phyloP scores from a whole-genome alignment of 35 echinoderm and acorn worm genomes.

The Ptychodera flava region DNA sequence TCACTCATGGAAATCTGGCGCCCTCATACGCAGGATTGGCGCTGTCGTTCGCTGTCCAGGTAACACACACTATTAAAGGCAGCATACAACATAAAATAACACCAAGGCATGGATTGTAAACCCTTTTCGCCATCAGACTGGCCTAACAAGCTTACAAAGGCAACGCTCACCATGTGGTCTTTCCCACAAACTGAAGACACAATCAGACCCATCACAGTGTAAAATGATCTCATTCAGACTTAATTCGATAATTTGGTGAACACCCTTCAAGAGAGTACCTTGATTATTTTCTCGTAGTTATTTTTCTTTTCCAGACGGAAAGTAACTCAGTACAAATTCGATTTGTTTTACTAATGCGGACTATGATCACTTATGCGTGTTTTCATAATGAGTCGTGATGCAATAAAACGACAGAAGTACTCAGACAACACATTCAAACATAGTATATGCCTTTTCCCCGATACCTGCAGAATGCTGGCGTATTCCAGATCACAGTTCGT shows the following conservation, averaged over 20 bases:
- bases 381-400: too few species aligned
- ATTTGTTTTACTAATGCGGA: too few species aligned
- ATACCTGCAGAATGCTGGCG: slow-evolving; percentile 55
- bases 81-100: neutral
- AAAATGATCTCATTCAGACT: neutral
- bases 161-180: neutral
- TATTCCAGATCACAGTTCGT: slow-evolving; percentile 77
- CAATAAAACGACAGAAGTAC: too few species aligned
- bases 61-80: slow-evolving; percentile 17
- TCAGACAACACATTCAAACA: too few species aligned
- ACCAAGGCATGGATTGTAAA: neutral
- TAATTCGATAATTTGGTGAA: too few species aligned
- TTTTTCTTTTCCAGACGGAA: too few species aligned
- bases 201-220: neutral
- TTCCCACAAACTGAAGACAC: neutral
- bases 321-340: too few species aligned
- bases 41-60: slow-evolving; percentile 87
- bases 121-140: neutral
- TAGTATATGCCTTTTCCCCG: too few species aligned
- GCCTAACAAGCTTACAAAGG: neutral
- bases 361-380: too few species aligned
- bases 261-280: too few species aligned
- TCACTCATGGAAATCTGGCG: slow-evolving; percentile 47
- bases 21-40: slow-evolving; percentile 76
- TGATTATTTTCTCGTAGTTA: too few species aligned